Percentiles rank a stretch among this genome's conserved stretches.
Conservation (phyloP, 2,797 vertebrate genomes). For the Danio kyathit region DNA sequence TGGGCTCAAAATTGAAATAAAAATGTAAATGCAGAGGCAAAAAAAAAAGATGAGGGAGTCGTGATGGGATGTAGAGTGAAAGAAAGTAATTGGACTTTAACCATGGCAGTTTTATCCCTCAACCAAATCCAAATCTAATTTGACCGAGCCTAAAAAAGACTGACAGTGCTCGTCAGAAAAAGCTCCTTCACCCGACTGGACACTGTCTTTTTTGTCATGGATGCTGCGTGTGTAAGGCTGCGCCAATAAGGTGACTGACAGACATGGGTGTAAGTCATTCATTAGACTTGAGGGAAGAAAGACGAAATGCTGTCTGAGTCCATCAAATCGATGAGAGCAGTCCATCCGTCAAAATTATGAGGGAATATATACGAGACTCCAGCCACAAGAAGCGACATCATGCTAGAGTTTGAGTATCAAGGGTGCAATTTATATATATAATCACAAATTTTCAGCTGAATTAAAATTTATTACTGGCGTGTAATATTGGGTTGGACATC, state of each 20-base stretch:
- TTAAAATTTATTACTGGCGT: neutral
- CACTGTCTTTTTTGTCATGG: conserved; percentile 57
- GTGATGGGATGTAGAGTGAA: conserved; percentile 61
- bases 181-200: conserved; percentile 46
- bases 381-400: neutral
- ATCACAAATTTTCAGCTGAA: neutral
- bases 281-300: conserved; percentile 47
- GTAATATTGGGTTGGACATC: too few relatives aligned
- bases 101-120: conserved; percentile 53
- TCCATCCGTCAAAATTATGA: conserved; percentile 41
- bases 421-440: neutral
- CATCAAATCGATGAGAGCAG: conserved; percentile 49
- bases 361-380: conserved; percentile 9
- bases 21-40: conserved; percentile 91
- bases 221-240: conserved; percentile 49
- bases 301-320: conserved; percentile 50
- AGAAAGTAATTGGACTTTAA: conserved; percentile 64
- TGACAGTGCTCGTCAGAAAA: conserved; percentile 63
- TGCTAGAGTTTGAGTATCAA: neutral
- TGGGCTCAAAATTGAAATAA: conserved; percentile 87
- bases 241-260: conserved; percentile 53
- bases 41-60: conserved; percentile 72
- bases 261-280: conserved; percentile 49
- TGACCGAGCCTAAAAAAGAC: conserved; percentile 63
- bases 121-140: conserved; percentile 76